phyloP scores from a whole-genome alignment of 2,888 invertebrate genomes.

The Callyntrura sp. region DNA sequence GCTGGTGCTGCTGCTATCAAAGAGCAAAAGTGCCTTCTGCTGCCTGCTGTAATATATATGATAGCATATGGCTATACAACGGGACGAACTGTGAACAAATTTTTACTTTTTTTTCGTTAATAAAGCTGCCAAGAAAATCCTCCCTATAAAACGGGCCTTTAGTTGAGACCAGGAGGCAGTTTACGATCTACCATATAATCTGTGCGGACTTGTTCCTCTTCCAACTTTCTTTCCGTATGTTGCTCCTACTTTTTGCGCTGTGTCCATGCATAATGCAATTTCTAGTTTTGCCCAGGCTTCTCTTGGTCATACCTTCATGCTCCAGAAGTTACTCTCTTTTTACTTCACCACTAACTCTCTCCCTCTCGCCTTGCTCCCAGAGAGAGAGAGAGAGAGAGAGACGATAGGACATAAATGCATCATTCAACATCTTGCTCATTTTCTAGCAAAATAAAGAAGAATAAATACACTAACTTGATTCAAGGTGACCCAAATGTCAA shows the following conservation, averaged over 20 bases:
- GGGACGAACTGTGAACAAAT: neutral
- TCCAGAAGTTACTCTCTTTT: constrained; percentile 58
- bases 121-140: constrained; percentile 24
- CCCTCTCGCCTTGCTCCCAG: neutral
- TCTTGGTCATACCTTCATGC: constrained; percentile 51
- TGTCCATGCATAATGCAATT: constrained; percentile 60
- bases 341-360: too few species aligned
- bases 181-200: neutral
- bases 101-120: neutral
- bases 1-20: too few species aligned
- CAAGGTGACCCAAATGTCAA: constrained; percentile 82
- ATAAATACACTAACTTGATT: constrained; percentile 73
- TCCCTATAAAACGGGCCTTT: neutral
- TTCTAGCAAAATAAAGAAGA: constrained; percentile 30
- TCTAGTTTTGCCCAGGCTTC: neutral
- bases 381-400: too few species aligned
- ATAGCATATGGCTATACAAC: neutral
- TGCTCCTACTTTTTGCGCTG: too few species aligned
- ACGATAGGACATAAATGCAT: constrained; percentile 40
- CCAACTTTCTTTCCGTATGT: constrained; percentile 30
- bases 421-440: constrained; percentile 48
- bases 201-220: constrained; percentile 6
- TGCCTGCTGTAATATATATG: too few species aligned
- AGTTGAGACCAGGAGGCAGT: neutral
- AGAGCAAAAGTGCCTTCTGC: too few species aligned